Evolutionary conservation across 2,113 vertebrate genomes (phyloP), one percentile per base, ranked within the genome.

Genomic region (Melanerpes aurifrons): DNA sequence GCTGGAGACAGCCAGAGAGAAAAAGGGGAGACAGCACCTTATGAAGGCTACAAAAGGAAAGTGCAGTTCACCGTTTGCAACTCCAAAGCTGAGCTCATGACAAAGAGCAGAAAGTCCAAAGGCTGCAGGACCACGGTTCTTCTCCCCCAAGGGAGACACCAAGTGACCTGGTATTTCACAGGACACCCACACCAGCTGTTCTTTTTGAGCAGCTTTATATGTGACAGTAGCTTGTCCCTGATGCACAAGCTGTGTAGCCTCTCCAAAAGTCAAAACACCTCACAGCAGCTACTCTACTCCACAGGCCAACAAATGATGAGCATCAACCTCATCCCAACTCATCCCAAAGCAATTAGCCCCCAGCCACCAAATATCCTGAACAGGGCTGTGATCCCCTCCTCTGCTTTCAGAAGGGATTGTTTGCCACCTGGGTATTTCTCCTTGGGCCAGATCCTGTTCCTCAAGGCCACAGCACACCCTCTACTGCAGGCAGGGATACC

Each of bases 231-330:
- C 24, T 54, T 6, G 7, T 21, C 58, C 35, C 19, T 4, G 31
- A 29, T 1, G 6, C 48, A 28, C 32, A 14, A 64, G 29, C 20
- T 1, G 4, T 37, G 61, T 7, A 50, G 32, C 54, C n/a, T 21
- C 54, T 53, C 50, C 50, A 53, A 53, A 53, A 12, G 50, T 24
- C 50, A 53, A 76, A 64, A 32, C 15, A 15, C 26, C 57, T 58
- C 2, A 0, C 20, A 63, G 63, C n/a, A 31, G n/a, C 10, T 53
- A 53, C 50, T 40, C 10, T 25, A 53, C 50, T 40, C 26, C 1
- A 1, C 59, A 20, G 15, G 32, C 20, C 47, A 56, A 58, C 2
- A 6, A 78, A 45, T 0, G 0, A n/a, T 2, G 1, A 9, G 32
- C 57, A 58, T 12, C 48, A 13, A 29, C 63, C 17, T 43, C 64